Evolutionary conservation across 2,113 vertebrate species (phyloP).

Genomic region (Vireo altiloquus): DNA sequence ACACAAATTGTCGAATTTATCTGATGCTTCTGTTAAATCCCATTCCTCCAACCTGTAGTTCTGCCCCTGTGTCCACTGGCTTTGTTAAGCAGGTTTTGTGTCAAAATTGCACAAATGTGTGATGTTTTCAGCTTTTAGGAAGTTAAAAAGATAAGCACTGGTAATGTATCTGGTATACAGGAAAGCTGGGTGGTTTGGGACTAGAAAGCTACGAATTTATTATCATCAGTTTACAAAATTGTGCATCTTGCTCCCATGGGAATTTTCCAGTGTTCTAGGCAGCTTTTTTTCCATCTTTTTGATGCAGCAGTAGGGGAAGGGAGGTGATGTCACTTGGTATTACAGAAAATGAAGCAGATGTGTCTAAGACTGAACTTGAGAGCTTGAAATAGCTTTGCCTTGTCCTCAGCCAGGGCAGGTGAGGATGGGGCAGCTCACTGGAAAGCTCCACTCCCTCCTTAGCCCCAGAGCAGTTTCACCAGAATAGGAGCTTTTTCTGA

Average conservation of each 20-base stretch:
- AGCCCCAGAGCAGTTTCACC: background rate
- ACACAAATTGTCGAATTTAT: background rate
- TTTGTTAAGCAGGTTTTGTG: background rate
- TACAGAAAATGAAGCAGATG: background rate
- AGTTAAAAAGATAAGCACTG: background rate
- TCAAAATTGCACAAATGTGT: background rate
- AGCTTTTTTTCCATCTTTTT: background rate
- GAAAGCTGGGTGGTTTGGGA: background rate
- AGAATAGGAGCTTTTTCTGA: background rate
- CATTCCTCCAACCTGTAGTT: background rate
- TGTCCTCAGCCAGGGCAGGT: background rate
- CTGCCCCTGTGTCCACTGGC: background rate
- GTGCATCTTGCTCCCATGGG: background rate
- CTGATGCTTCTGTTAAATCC: background rate
- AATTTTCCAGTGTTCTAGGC: background rate
- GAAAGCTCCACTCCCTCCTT: background rate
- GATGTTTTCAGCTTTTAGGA: background rate
- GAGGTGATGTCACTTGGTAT: background rate
- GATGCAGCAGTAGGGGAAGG: background rate
- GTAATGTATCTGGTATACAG: background rate
- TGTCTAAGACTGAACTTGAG: background rate
- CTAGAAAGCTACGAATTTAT: accelerated
- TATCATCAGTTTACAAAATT: background rate
- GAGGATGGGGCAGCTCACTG: background rate
- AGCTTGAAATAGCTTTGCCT: background rate